A percentile compares a stretch with the other conserved stretches of the same genome.
These are phyloP conservation scores for Neotoxoptera formosana DNA, from an alignment of 1,140 invertebrate genomes.

Conservation along the genomic window DNA sequence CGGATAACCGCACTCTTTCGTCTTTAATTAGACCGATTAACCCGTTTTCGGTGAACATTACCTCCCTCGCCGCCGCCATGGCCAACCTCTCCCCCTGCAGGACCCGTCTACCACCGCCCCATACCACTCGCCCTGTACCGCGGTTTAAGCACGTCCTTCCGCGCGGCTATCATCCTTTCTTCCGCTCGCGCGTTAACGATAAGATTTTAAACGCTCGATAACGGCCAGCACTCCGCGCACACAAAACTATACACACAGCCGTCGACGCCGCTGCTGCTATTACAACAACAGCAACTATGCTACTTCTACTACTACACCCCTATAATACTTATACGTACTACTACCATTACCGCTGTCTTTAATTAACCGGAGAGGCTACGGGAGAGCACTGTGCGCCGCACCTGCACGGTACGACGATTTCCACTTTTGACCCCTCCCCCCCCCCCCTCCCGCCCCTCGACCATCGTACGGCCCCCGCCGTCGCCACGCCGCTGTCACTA, in stretches of 20 bases:
- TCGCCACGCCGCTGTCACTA: not conserved
- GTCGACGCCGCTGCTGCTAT: not conserved
- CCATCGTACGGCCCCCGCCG: not conserved
- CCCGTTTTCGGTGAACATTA: not conserved
- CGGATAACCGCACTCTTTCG: not conserved
- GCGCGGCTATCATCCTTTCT: not conserved
- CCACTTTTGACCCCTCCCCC: not conserved
- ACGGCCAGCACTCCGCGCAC: not conserved
- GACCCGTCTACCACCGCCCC: not conserved
- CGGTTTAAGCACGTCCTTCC: not conserved
- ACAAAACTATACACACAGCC: not conserved
- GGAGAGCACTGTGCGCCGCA: not conserved
- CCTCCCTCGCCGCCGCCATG: not conserved
- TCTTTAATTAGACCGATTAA: conserved; percentile 50
- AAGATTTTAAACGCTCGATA: conserved; percentile 56
- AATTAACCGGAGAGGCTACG: not conserved
- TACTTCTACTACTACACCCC: not conserved
- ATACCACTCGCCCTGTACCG: not conserved
- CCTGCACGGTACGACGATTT: conserved; percentile 30
- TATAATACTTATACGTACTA: not conserved
- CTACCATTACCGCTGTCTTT: not conserved
- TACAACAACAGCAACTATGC: not conserved
- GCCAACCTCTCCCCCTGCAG: not conserved
- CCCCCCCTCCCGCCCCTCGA: too few relatives aligned
- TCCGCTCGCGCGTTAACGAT: conserved; percentile 10